Base-by-base conservation (phyloP, 2,113 vertebrate species). In the Notiomystis cincta region DNA sequence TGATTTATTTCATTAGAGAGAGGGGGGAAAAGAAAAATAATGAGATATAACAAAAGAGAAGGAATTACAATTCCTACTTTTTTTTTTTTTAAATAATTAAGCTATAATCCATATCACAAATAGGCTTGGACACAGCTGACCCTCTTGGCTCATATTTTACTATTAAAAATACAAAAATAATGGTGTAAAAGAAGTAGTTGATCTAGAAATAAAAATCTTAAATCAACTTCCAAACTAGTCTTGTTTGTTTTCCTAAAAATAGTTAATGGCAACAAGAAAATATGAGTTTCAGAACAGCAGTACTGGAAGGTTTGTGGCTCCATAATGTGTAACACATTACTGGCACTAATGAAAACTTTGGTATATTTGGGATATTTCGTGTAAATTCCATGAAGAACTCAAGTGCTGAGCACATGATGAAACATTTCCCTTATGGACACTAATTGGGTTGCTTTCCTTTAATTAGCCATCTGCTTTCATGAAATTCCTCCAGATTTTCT, bases 381-480 rank as follows among this genome's bases (percentile, higher is more conserved):
- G 54, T 44, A 80, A 67, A 86, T 64, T 72, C 83, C 72, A 58
- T 60, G 16, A 86, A 38, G 71, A 79, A n/a, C 35, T 83, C 58
- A 24, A 82, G n/a, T 38, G 47, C 64, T 80, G 67, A 82, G 71
- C 44, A 91, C 50, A 56, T 5, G 30, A 80, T 87, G 40, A 93
- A 83, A 56, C 27, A 72, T 72, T 80, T 95, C 67, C 90, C 62
- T 94, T 30, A 48, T 0, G 2, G 80, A 56, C 58, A 47, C 54
- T 93, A 81, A 83, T 22, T 95, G 77, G 44, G 19, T 48, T 81
- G 58, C 50, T 93, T 91, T 89, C 71, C 48, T 91, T 80, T 86
- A 89, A 83, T 94, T 91, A 94, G 81, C 77, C 84, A 83, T 76
- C 90, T 91, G 81, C 44, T 93, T 87, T 38, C 33, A 61, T 72